Evolutionary conservation across 2,888 invertebrate genomes (phyloP), one percentile per base, ranked within the genome.

Genomic region (Epirrhoe tristata): DNA sequence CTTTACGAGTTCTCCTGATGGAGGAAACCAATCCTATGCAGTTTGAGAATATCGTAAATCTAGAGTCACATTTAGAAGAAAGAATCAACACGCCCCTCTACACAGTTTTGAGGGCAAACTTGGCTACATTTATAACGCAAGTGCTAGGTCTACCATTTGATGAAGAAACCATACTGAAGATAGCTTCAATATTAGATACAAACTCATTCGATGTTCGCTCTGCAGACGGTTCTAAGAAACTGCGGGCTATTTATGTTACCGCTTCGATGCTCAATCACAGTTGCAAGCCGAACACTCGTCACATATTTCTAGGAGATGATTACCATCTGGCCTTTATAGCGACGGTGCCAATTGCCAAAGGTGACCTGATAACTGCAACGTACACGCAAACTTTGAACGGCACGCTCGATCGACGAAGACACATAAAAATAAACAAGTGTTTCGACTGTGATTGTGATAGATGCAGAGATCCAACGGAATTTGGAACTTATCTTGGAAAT

Each of bases 341-440:
- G 14, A 95, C 95, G 7, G 90, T 94, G 50, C 94, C 94, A 12
- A 96, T 97, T 61, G 85, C 93, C 58, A 96, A 96, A 87, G 96
- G 96, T 5, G 95, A 95, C 52, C 87, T 94, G 53, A 95, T 97
- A 52, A 95, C 95, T 34, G 94, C 95, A 0, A 95, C 96, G 0
- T 97, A 97, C 78, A 96, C 96, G 0, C 96, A 96, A 81, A 93
- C 95, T 0, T 83, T 97, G 54, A 95, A 95, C 90, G 96, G 96
- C 14, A 97, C 97, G 1, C 87, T 96, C 14, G 94, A 95, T 67
- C 89, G 97, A 56, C 87, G 96, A 73, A 88, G 93, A 73, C 95
- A 95, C 83, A 85, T 97, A 4, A 91, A 89, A 73, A 90, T 89
- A 59, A 90, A 92, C 1, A 97, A 96, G 85, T 96, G 95, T 81